These are phyloP conservation scores for Drosophila paranaensis DNA, from an alignment of 2,888 invertebrate species.

Conservation along the genomic window DNA sequence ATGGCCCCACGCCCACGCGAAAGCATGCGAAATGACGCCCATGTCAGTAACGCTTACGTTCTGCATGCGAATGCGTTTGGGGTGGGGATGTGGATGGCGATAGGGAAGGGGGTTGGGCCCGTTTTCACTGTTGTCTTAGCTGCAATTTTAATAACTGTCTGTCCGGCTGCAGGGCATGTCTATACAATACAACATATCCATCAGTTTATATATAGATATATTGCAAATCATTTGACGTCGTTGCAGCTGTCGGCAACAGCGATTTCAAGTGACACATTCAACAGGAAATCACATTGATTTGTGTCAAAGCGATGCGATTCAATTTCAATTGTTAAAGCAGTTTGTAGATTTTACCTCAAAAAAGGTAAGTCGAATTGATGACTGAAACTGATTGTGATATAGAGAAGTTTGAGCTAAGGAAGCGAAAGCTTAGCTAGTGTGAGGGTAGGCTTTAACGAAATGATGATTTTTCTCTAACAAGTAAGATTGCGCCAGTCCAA, in stretches of 20 bases:
- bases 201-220: background rate
- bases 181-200: background rate
- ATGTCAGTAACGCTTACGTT: conserved; percentile 12
- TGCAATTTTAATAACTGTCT: conserved; percentile 31
- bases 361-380: background rate
- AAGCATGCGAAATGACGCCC: conserved; percentile 5
- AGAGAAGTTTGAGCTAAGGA: no score
- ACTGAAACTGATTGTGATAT: background rate
- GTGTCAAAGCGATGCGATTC: conserved; percentile 4
- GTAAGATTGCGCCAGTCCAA: no score
- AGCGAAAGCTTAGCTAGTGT: background rate
- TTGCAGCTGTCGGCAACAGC: conserved; percentile 46
- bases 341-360: background rate
- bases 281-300: conserved; percentile 17
- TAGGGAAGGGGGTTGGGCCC: background rate
- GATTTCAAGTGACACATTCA: conserved; percentile 9
- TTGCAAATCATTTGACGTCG: conserved; percentile 39
- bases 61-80: conserved; percentile 11
- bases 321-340: background rate
- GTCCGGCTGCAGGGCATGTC: background rate
- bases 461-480: no score
- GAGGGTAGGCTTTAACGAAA: no score
- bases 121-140: conserved; percentile 5
- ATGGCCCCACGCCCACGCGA: conserved; percentile 3
- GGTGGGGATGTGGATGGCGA: background rate